Evolutionary conservation across 2,113 vertebrate species (phyloP).

Genomic region (Colius striatus): DNA sequence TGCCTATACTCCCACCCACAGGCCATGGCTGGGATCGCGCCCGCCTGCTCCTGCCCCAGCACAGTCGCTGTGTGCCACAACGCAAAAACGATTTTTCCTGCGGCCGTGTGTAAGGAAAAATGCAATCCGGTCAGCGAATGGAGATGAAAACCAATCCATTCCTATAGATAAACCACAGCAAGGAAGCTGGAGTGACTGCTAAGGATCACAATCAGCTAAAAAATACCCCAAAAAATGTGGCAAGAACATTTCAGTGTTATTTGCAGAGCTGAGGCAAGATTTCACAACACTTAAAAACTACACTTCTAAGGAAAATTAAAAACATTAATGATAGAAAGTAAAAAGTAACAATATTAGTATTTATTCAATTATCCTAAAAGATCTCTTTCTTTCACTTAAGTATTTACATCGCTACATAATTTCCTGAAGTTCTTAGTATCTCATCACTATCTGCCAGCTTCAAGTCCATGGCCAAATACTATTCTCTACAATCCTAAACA

Average conservation of each 20-base stretch:
- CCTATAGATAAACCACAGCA: not conserved
- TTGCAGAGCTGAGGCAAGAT: rapidly evolving
- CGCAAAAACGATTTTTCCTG: not conserved
- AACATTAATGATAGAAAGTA: not conserved
- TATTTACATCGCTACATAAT: not conserved
- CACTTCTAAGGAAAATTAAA: not conserved
- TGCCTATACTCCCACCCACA: constrained; percentile 76
- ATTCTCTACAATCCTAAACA: not conserved
- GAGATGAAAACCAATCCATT: rapidly evolving
- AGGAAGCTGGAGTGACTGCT: rapidly evolving
- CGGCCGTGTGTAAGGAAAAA: rapidly evolving
- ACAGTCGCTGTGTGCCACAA: rapidly evolving
- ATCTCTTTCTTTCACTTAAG: not conserved
- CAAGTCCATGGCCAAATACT: not conserved
- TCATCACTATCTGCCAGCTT: not conserved
- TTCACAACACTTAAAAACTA: not conserved
- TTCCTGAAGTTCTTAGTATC: not conserved
- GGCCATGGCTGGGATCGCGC: constrained; percentile 14
- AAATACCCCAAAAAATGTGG: rapidly evolving
- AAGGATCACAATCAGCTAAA: not conserved
- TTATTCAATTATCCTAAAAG: no score
- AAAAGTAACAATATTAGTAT: not conserved
- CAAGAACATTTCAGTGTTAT: not conserved
- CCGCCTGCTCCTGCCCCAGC: rapidly evolving
- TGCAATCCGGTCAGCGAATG: not conserved